Conservation (phyloP, 2,888 invertebrate genomes). For the Saturnia pavonia region DNA sequence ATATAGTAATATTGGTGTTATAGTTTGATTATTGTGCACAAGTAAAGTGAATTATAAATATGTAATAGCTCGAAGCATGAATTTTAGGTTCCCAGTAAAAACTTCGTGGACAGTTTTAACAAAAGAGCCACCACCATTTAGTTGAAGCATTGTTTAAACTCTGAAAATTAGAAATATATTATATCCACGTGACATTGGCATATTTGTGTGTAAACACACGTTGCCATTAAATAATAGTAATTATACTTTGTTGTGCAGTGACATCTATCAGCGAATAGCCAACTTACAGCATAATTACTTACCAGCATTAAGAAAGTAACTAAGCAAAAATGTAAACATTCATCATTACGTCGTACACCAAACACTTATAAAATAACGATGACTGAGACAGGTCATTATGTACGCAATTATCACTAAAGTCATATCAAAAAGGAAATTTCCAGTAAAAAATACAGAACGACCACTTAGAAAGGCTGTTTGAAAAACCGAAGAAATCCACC, state of each 20-base stretch:
- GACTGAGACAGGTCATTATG: slow-evolving; percentile 64
- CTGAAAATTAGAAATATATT: too few species aligned
- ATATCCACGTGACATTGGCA: too few species aligned
- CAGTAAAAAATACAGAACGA: slow-evolving; percentile 60
- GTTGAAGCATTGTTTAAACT: too few species aligned
- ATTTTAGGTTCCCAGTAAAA: too few species aligned
- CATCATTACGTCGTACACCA: slow-evolving; percentile 42
- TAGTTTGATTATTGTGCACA: too few species aligned
- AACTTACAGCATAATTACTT: slow-evolving; percentile 23
- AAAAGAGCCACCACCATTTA: too few species aligned
- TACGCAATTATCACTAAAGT: slow-evolving; percentile 69
- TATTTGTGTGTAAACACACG: too few species aligned
- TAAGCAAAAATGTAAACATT: slow-evolving; percentile 23
- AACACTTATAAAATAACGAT: slow-evolving; percentile 65
- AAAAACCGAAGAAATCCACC: slow-evolving; percentile 58
- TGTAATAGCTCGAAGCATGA: too few species aligned
- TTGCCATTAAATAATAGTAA: too few species aligned
- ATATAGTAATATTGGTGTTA: too few species aligned
- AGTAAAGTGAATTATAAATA: too few species aligned
- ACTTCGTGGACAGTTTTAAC: too few species aligned
- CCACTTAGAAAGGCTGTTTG: slow-evolving; percentile 78
- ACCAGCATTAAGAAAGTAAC: slow-evolving; percentile 13
- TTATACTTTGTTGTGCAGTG: slow-evolving; percentile 32
- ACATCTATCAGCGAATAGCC: slow-evolving; percentile 50
- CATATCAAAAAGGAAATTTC: slow-evolving; percentile 71